phyloP scores from a whole-genome alignment of 2,888 invertebrate species.

The Mesoligia furuncula region DNA sequence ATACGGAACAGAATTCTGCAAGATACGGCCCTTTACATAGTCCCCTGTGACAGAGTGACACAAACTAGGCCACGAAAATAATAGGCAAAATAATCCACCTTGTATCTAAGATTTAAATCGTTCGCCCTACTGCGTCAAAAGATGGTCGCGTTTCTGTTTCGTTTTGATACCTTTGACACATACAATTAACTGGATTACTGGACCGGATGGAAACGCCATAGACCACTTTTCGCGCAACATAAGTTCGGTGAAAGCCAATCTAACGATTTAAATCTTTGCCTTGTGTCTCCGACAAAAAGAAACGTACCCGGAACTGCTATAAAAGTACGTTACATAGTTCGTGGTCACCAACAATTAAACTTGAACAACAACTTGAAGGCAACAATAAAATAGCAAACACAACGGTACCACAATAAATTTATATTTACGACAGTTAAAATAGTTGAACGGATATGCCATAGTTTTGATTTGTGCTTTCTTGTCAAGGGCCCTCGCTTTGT shows the following conservation, averaged over 20 bases:
- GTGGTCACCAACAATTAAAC: constrained; percentile 74
- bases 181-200: neutral
- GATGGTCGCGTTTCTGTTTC: neutral
- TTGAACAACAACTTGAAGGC: constrained; percentile 70
- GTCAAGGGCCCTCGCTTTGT: constrained; percentile 83
- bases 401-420: constrained; percentile 70
- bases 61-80: neutral
- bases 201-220: neutral
- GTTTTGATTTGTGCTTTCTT: constrained; percentile 86
- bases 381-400: constrained; percentile 74
- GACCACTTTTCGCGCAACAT: neutral
- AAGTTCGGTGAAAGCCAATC: neutral
- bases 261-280: neutral
- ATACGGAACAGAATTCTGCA: neutral
- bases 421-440: constrained; percentile 76
- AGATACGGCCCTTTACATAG: neutral
- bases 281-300: constrained; percentile 24
- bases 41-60: neutral
- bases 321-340: constrained; percentile 58
- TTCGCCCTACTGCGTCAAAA: neutral
- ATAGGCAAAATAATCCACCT: neutral
- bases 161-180: neutral
- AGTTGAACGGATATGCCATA: constrained; percentile 75
- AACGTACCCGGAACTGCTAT: constrained; percentile 30
- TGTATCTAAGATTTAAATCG: neutral